A percentile compares a stretch with the other conserved stretches of the same genome.
These are phyloP conservation scores for Micromys minutus DNA, from an alignment of 2,113 vertebrate species.

Conservation along the genomic window DNA sequence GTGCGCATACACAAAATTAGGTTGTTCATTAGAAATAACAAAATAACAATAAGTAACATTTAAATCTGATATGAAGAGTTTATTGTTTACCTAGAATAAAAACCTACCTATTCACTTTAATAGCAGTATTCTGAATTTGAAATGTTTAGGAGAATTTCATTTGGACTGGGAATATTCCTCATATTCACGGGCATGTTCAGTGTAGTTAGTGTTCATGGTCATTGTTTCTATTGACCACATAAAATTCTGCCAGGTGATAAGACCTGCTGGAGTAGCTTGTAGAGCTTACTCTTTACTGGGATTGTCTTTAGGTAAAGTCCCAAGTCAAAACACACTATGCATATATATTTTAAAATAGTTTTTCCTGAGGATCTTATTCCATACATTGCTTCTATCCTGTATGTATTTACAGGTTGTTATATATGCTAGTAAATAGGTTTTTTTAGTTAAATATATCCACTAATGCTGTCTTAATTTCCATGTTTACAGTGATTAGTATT, in stretches of 20 bases:
- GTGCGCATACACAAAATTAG: background rate
- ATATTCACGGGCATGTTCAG: background rate
- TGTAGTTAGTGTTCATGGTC: background rate
- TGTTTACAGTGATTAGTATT: conserved; percentile 48
- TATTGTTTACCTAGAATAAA: conserved; percentile 45
- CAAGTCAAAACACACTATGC: background rate
- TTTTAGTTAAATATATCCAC: background rate
- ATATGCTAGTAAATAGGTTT: background rate
- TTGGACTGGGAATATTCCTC: conserved; percentile 14
- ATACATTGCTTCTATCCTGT: background rate
- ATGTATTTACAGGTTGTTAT: conserved; percentile 15
- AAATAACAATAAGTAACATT: conserved; percentile 4
- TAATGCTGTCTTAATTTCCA: conserved; percentile 43
- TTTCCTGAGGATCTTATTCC: background rate
- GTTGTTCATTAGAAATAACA: background rate
- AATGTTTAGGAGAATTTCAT: conserved; percentile 30
- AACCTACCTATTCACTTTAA: conserved; percentile 39
- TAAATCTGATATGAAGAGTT: conserved; percentile 19
- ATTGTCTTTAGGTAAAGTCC: conserved; percentile 33
- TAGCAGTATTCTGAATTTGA: conserved; percentile 2
- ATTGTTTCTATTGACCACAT: background rate
- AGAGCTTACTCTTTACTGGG: background rate
- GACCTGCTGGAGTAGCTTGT: background rate
- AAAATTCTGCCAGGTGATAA: background rate
- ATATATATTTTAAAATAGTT: background rate